Evolutionary conservation across 1,140 invertebrate species (phyloP).

Genomic region (Chelonus insularis): DNA sequence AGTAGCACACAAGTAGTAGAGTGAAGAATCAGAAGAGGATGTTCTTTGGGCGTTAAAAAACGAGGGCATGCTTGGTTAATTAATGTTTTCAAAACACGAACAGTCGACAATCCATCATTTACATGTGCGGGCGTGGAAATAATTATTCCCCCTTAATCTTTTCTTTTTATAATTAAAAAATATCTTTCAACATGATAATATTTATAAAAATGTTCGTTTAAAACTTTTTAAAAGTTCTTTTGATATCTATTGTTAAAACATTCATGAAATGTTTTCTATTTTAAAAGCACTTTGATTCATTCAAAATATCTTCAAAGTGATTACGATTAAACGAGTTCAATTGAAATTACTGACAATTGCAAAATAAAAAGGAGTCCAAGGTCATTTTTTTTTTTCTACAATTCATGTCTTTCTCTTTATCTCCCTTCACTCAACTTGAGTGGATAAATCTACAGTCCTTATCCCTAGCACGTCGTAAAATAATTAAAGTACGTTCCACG

Average conservation of each 20-base stretch:
- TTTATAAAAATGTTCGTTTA: too few relatives aligned
- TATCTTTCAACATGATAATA: neutral
- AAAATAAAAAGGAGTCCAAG: too few relatives aligned
- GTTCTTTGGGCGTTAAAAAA: slow-evolving; percentile 28
- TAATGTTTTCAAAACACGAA: slow-evolving; percentile 44
- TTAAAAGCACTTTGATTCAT: too few relatives aligned
- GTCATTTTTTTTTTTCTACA: neutral
- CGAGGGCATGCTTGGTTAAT: slow-evolving; percentile 42
- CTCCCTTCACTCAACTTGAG: slow-evolving; percentile 12
- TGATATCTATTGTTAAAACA: too few relatives aligned
- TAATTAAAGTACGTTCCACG: slow-evolving; percentile 24
- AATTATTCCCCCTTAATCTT: slow-evolving; percentile 24
- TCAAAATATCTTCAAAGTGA: too few relatives aligned
- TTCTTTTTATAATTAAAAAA: slow-evolving; percentile 1
- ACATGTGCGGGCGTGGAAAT: slow-evolving; percentile 30
- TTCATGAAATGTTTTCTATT: too few relatives aligned
- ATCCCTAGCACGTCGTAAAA: slow-evolving; percentile 27
- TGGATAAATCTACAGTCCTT: slow-evolving; percentile 19
- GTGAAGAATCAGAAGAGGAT: slow-evolving; percentile 11
- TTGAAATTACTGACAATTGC: too few relatives aligned
- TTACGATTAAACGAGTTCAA: too few relatives aligned
- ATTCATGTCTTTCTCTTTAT: slow-evolving; percentile 1
- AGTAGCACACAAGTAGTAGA: neutral
- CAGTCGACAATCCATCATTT: slow-evolving; percentile 36
- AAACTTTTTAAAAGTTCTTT: too few relatives aligned